phyloP scores from a whole-genome alignment of 2,888 invertebrate genomes.

The Spatulosminthurus flaviceps region DNA sequence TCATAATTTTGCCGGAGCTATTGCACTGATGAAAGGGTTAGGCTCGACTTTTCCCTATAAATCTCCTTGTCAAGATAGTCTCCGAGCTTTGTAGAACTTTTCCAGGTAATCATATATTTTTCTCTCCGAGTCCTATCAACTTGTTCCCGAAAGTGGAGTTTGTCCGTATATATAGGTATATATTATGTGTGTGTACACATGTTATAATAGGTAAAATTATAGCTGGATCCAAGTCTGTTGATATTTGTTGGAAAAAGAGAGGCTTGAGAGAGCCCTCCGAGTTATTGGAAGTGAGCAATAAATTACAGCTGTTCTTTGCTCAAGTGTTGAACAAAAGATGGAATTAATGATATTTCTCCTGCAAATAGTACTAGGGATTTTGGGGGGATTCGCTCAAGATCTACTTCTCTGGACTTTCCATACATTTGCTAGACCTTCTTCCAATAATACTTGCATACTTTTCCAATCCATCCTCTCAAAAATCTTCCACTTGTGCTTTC shows the following conservation, averaged over 20 bases:
- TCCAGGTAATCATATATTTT: constrained; percentile 14
- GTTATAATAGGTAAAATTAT: no score
- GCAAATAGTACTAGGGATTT: background rate
- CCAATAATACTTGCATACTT: no score
- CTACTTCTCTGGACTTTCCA: background rate
- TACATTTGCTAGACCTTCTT: no score
- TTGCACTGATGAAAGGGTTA: constrained; percentile 12
- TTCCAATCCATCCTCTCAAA: no score
- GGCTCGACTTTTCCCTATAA: constrained; percentile 3
- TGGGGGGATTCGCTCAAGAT: background rate
- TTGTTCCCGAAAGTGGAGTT: background rate
- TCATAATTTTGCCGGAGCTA: constrained; percentile 9
- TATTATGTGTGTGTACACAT: no score
- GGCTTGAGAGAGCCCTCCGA: background rate
- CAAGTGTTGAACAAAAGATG: constrained; percentile 18
- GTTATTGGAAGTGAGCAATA: constrained; percentile 29
- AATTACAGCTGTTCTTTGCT: constrained; percentile 41
- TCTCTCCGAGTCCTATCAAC: background rate
- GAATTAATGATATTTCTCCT: constrained; percentile 9
- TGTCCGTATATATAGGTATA: no score
- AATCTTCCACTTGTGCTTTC: no score
- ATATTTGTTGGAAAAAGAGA: background rate
- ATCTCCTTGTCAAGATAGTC: constrained; percentile 18
- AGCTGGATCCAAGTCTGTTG: background rate
- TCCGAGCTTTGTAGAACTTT: constrained; percentile 7